These are phyloP conservation scores for Diplazon laetatorius DNA, from an alignment of 2,888 invertebrate species.

Conservation along the genomic window DNA sequence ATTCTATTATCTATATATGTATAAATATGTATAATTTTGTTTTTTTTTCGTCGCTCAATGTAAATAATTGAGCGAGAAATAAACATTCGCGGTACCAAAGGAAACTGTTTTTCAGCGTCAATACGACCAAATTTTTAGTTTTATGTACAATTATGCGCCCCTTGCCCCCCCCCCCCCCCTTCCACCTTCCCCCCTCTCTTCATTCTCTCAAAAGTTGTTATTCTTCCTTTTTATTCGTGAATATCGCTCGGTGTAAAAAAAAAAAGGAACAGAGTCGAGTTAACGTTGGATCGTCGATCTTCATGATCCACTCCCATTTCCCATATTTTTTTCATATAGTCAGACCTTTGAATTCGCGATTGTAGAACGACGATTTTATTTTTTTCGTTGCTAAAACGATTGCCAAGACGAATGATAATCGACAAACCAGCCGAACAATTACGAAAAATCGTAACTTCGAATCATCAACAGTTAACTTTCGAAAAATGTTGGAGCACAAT, in stretches of 20 bases:
- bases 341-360: background rate
- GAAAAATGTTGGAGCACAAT: background rate
- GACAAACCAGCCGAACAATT: background rate
- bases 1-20: no score
- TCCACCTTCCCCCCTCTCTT: no score
- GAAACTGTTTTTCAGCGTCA: slow-evolving; percentile 24
- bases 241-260: slow-evolving; percentile 2
- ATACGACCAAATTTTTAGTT: slow-evolving; percentile 38
- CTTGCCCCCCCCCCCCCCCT: background rate
- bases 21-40: background rate
- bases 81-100: slow-evolving; percentile 5
- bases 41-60: background rate
- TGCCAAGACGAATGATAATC: background rate
- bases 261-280: background rate
- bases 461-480: background rate
- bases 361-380: background rate
- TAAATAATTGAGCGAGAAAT: slow-evolving; percentile 17
- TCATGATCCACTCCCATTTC: background rate
- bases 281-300: background rate
- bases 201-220: no score
- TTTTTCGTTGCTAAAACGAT: background rate
- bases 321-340: background rate
- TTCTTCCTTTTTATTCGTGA: background rate
- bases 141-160: slow-evolving; percentile 53
- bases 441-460: slow-evolving; percentile 28